phyloP scores from a whole-genome alignment of 2,888 invertebrate species.

The Clistopyga incitator region DNA sequence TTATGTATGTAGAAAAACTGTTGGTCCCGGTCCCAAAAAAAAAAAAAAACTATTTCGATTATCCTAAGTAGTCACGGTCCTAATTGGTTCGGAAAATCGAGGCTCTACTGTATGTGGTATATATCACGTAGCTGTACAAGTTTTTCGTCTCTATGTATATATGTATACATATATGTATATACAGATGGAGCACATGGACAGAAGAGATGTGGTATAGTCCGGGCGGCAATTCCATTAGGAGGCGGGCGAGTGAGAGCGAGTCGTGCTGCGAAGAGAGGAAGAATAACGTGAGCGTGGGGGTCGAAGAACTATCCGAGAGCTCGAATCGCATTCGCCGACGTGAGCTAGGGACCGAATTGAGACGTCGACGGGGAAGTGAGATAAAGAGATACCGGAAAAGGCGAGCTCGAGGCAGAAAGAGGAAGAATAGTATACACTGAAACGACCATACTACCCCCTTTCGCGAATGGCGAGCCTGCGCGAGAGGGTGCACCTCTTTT shows the following conservation, averaged over 20 bases:
- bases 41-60: no score
- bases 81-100: no score
- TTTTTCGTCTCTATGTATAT: neutral
- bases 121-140: neutral
- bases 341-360: conserved; percentile 64
- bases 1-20: no score
- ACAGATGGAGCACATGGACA: conserved; percentile 20
- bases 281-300: conserved; percentile 17
- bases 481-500: conserved; percentile 29
- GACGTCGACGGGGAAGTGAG: conserved; percentile 62
- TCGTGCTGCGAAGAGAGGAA: conserved; percentile 41
- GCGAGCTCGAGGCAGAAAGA: conserved; percentile 34
- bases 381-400: conserved; percentile 24
- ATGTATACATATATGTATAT: neutral
- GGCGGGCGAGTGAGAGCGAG: conserved; percentile 69
- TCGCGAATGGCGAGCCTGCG: conserved; percentile 58
- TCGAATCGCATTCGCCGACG: conserved; percentile 68
- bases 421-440: conserved; percentile 46
- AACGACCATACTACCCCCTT: conserved; percentile 53
- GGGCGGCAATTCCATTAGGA: conserved; percentile 80
- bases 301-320: conserved; percentile 60
- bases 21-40: no score
- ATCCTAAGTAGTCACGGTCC: no score
- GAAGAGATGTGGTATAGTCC: conserved; percentile 55
- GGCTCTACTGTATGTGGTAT: neutral